Conservation (phyloP, 2,797 vertebrate species). For the Natrix natrix region DNA sequence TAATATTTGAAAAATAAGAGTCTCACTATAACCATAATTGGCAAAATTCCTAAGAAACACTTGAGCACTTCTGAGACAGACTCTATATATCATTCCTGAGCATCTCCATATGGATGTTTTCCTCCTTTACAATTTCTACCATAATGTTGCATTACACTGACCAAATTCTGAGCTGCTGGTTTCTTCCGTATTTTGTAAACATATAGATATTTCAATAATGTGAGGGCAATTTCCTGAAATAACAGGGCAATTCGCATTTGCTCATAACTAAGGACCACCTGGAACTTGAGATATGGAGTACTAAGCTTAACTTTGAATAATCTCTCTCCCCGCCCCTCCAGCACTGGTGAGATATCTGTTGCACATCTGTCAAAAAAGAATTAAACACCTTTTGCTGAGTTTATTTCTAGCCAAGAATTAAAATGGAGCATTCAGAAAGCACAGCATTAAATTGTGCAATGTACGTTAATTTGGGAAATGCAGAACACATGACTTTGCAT, state of each 20-base stretch:
- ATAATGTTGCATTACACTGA: background rate
- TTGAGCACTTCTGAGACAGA: background rate
- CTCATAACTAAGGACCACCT: background rate
- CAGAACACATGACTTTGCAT: background rate
- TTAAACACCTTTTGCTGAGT: background rate
- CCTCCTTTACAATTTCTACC: background rate
- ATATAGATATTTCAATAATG: background rate
- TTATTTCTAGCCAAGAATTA: background rate
- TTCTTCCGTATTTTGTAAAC: background rate
- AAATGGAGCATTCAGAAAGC: background rate
- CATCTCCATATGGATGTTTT: background rate
- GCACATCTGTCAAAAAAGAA: background rate
- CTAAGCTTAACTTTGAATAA: background rate
- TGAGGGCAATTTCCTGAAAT: background rate
- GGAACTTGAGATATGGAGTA: background rate
- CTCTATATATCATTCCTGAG: background rate
- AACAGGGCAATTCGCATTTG: background rate
- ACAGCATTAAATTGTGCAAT: background rate
- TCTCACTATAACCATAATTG: background rate
- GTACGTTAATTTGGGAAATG: background rate
- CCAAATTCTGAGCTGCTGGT: background rate
- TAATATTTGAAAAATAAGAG: background rate
- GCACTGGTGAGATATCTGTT: background rate
- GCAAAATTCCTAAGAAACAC: background rate
- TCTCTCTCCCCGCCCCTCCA: fast-evolving